A percentile compares a stretch with the other conserved stretches of the same genome.
Conservation (phyloP, 1,140 invertebrate genomes). For the Drosophila insularis region DNA sequence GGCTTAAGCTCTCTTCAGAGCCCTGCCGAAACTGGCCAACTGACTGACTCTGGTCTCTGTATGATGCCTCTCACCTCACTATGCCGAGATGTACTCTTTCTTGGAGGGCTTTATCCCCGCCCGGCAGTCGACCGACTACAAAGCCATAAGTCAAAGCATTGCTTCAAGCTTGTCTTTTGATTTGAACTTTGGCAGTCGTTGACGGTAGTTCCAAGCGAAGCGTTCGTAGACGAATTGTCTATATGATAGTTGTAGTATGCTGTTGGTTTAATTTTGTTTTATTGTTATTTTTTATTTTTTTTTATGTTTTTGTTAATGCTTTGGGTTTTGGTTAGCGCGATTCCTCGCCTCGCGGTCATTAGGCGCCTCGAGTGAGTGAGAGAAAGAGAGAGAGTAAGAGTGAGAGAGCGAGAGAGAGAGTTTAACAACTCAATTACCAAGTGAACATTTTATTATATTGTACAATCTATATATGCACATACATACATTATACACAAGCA, state of each 20-base stretch:
- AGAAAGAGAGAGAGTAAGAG: not conserved
- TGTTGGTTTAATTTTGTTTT: not conserved
- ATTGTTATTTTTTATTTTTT: not conserved
- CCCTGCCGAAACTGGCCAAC: not conserved
- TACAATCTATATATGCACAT: no score
- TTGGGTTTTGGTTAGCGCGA: constrained; percentile 2
- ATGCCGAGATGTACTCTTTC: constrained; percentile 13
- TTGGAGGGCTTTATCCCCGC: constrained; percentile 47
- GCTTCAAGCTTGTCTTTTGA: constrained; percentile 45
- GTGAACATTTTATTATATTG: constrained; percentile 42
- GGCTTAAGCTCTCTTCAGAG: constrained; percentile 1
- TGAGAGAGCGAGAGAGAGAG: not conserved
- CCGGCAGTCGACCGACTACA: constrained; percentile 8
- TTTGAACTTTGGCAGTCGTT: constrained; percentile 72
- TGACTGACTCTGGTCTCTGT: not conserved
- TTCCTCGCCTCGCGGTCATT: constrained; percentile 31
- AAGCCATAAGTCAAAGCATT: constrained; percentile 59
- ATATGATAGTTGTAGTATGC: not conserved
- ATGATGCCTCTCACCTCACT: not conserved
- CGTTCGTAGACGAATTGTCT: constrained; percentile 37
- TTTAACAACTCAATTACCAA: constrained; percentile 49
- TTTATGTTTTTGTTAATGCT: not conserved
- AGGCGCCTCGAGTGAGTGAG: not conserved
- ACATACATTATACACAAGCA: not conserved
- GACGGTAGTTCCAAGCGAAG: constrained; percentile 64